Evolutionary conservation across 2,797 vertebrate genomes (phyloP), one percentile per base, ranked within the genome.

Genomic region (Staurois parvus): DNA sequence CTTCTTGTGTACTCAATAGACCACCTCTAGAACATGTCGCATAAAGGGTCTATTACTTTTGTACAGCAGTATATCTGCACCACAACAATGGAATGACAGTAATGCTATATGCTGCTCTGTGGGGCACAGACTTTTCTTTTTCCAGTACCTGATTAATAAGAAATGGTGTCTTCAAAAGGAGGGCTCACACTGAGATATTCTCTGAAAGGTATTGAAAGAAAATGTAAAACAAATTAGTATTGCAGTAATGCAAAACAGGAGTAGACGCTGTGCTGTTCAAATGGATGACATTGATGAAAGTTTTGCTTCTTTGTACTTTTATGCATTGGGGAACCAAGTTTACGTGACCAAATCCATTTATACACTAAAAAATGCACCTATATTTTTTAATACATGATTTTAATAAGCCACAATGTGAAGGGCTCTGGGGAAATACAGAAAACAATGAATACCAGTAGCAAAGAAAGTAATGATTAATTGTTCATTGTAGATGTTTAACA

Each of bases 81-180:
- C 19, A 8, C 74, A 56, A 82, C 72, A 32, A 56, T 28, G 42
- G 21, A 56, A 83, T 79, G 81, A 79, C 81, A 79, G 62, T 68
- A 70, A 34, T 24, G 37, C 37, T 83, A 32, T 84, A n/a, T 83
- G 62, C 17, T 75, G 56, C 81, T 74, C 81, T 21, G 69, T 83
- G 81, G 76, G 81, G 83, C 42, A 28, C 40, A 34, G 28, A 59
- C 67, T 72, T 30, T 78, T 84, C 48, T 72, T 66, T 72, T 83
- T 87, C 69, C 17, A 79, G 69, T 79, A 68, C 68, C 40, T 83
- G 85, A 83, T 83, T 87, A 83, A 83, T 83, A 79, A 73, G 74
- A 73, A 79, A 42, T 21, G 37, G 67, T n/a, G 45, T 73, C 75
- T 83, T 83, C 69, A 84, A 79, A 75, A 19, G 34, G 28, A 62